Conservation (phyloP, 2,888 invertebrate species). For the Drosophila anceps region DNA sequence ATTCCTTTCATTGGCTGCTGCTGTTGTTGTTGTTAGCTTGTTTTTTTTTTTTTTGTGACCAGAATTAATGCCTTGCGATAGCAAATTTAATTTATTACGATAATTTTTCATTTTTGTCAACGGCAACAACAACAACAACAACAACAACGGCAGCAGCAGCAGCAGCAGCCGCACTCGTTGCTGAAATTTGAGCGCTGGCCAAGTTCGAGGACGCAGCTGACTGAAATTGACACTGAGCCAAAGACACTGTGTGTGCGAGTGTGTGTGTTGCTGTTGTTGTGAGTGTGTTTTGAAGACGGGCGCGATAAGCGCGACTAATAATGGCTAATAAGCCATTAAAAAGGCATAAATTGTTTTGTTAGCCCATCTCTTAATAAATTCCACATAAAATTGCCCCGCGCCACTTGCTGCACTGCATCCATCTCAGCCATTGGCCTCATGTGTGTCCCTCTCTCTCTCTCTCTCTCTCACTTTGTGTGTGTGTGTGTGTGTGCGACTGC, state of each 20-base stretch:
- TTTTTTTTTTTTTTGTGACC: slow-evolving; percentile 37
- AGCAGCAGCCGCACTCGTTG: slow-evolving; percentile 30
- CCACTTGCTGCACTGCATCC: slow-evolving; percentile 67
- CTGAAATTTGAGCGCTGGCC: slow-evolving; percentile 67
- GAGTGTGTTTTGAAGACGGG: slow-evolving; percentile 55
- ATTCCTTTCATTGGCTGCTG: slow-evolving; percentile 58
- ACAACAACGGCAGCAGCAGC: slow-evolving; percentile 24
- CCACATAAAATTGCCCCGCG: slow-evolving; percentile 62
- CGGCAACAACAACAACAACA: slow-evolving; percentile 41
- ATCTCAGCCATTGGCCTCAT: slow-evolving; percentile 19
- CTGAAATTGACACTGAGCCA: slow-evolving; percentile 52
- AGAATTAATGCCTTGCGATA: slow-evolving; percentile 83
- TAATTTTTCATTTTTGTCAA: slow-evolving; percentile 83
- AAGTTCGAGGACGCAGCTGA: slow-evolving; percentile 64
- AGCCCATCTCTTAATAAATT: slow-evolving; percentile 83
- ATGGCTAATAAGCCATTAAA: slow-evolving; percentile 84
- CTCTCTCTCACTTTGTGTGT: not conserved
- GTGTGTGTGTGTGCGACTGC: slow-evolving; percentile 22
- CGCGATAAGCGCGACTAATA: slow-evolving; percentile 83
- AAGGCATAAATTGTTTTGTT: slow-evolving; percentile 84
- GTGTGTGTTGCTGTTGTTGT: not conserved
- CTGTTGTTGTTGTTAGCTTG: slow-evolving; percentile 26
- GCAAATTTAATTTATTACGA: slow-evolving; percentile 84
- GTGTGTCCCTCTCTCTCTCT: not conserved
- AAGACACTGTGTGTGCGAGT: slow-evolving; percentile 22